Evolutionary conservation across 2,888 invertebrate genomes (phyloP).

Genomic region (Dolomedes plantarius): DNA sequence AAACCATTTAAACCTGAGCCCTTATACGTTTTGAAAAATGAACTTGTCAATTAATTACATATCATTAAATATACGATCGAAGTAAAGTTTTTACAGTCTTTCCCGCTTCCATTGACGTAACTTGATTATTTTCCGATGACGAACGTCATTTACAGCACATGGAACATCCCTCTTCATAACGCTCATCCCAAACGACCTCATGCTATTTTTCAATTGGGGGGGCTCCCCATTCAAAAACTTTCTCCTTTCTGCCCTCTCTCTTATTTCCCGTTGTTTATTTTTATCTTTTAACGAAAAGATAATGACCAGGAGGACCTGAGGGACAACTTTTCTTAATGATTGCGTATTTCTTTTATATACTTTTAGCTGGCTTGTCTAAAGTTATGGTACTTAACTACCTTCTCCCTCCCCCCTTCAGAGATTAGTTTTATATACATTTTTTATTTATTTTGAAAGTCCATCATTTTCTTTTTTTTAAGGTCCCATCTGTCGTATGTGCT

Average conservation of each 20-base stretch:
- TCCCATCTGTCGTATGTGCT: slow-evolving; percentile 62
- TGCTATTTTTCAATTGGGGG: slow-evolving; percentile 23
- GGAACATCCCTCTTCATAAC: slow-evolving; percentile 11
- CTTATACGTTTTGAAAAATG: no score
- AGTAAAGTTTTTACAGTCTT: no score
- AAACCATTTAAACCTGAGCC: no score
- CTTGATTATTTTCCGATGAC: background rate
- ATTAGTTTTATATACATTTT: background rate
- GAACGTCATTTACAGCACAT: slow-evolving; percentile 32
- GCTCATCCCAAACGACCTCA: background rate
- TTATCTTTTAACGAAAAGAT: slow-evolving; percentile 53
- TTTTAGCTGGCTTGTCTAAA: slow-evolving; percentile 55
- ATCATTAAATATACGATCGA: no score
- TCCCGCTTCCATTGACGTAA: background rate
- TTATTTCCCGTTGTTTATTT: slow-evolving; percentile 7
- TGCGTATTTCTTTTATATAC: slow-evolving; percentile 53
- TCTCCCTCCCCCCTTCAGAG: slow-evolving; percentile 17
- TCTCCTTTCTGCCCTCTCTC: background rate
- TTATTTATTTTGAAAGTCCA: slow-evolving; percentile 14
- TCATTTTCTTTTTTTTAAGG: slow-evolving; percentile 50
- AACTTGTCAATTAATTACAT: no score
- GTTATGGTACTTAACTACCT: slow-evolving; percentile 63
- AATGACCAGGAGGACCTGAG: slow-evolving; percentile 50
- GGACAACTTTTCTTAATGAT: slow-evolving; percentile 65
- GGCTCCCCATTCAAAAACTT: slow-evolving; percentile 4